phyloP scores from a whole-genome alignment of 2,888 invertebrate genomes.

The Drosophila falleni region DNA sequence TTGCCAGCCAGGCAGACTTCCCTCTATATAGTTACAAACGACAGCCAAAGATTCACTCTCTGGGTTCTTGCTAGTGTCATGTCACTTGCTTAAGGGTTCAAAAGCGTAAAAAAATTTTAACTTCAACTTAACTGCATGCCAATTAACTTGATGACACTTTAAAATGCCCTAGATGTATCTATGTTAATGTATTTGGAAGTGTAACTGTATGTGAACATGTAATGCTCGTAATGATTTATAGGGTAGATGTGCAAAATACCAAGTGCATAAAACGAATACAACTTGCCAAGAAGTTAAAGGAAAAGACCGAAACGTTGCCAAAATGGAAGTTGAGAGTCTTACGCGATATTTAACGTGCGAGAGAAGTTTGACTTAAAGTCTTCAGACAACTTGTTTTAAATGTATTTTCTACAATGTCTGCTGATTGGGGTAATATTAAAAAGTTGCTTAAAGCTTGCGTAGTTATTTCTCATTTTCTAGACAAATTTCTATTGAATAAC shows the following conservation, averaged over 20 bases:
- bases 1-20: constrained; percentile 18
- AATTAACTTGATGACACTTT: constrained; percentile 67
- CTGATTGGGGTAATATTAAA: background rate
- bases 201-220: constrained; percentile 18
- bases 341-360: constrained; percentile 12
- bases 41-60: constrained; percentile 3
- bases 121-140: constrained; percentile 46
- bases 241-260: constrained; percentile 34
- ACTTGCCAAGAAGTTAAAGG: constrained; percentile 49
- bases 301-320: constrained; percentile 26
- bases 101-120: constrained; percentile 27
- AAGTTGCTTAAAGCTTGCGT: too few relatives aligned
- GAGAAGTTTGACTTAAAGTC: background rate
- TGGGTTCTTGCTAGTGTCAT: constrained; percentile 12
- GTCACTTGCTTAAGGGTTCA: constrained; percentile 26
- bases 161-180: constrained; percentile 32
- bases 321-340: constrained; percentile 26
- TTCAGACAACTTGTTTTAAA: background rate
- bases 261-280: constrained; percentile 32
- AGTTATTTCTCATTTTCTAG: background rate
- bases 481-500: background rate
- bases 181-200: constrained; percentile 7
- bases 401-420: background rate
- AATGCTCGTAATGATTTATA: constrained; percentile 51
- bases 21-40: constrained; percentile 18